phyloP scores from a whole-genome alignment of 2,113 vertebrate species.

The Syngnathus scovelli region DNA sequence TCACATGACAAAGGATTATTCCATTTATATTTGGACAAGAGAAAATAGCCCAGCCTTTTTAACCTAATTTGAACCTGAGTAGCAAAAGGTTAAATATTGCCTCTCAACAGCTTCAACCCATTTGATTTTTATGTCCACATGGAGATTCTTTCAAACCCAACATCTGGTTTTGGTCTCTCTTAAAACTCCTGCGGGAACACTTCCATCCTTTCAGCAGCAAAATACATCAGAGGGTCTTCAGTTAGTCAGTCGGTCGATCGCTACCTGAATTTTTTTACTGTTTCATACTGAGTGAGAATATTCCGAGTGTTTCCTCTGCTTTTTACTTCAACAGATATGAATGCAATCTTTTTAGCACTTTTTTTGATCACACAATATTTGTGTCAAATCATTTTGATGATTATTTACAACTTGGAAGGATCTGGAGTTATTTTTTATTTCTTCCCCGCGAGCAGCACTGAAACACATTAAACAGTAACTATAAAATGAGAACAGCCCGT shows the following conservation, averaged over 20 bases:
- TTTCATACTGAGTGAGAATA: neutral
- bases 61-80: neutral
- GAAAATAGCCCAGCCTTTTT: too few relatives aligned
- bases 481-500: slow-evolving; percentile 4
- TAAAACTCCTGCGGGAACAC: neutral
- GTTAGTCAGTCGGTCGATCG: too few relatives aligned
- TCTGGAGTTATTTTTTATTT: neutral
- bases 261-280: neutral
- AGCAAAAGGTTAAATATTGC: neutral
- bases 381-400: neutral
- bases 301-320: neutral
- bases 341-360: neutral
- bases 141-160: neutral
- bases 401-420: neutral
- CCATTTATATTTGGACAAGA: neutral
- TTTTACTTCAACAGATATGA: neutral
- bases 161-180: slow-evolving; percentile 2
- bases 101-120: neutral
- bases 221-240: slow-evolving; percentile 1
- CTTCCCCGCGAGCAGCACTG: neutral
- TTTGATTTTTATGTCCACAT: neutral
- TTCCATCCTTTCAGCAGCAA: slow-evolving; percentile 2
- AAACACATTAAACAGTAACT: neutral
- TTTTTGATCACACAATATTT: neutral
- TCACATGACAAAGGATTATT: too few relatives aligned